Evolutionary conservation across 2,113 vertebrate genomes (phyloP), one percentile per base, ranked within the genome.

Genomic region (Amblyornis subalaris): DNA sequence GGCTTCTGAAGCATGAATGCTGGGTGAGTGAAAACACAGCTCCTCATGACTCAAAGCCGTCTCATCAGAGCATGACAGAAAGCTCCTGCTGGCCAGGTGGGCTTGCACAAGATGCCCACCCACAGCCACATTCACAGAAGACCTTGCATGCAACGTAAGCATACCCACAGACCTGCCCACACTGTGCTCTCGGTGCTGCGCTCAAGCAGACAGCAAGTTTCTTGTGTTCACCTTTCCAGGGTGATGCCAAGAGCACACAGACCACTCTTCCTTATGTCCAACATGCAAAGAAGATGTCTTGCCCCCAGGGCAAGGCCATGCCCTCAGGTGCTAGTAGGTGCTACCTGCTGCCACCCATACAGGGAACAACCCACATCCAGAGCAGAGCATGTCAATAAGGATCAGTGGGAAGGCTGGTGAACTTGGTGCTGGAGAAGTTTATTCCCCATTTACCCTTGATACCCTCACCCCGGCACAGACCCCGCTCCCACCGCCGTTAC

Each of bases 151-250:
- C 60, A 83, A 13, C 0, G 0, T 0, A 78, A 81, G 83, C 31
- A 3, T 50, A 44, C 29, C 64, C 90, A 90, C 60, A 47, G 81
- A 60, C 47, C 71, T 81, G 85, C 85, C 93, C 88, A 80, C 85
- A 13, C 47, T 14, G 42, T 1, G 33, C 55, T 80, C 33, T 28
- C 0, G 0, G n/a, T 1, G 5, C 35, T 7, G 2, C 0, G 2
- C 60, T 58, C 0, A 0, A 60, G 77, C 73, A 75, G 40, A 18
- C 69, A 11, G 36, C 1, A 1, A 78, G 47, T 69, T 93, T 66
- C 42, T 40, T 15, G 45, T 1, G 0, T 36, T 40, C 74, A 55
- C 66, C 62, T 51, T 40, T n/a, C 81, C 70, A 38, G 40, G 19
- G 45, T 2, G 23, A 92, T 62, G 54, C 64, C 55, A 51, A 40